Conservation (phyloP, 2,113 vertebrate species). For the Indicator maculatus region DNA sequence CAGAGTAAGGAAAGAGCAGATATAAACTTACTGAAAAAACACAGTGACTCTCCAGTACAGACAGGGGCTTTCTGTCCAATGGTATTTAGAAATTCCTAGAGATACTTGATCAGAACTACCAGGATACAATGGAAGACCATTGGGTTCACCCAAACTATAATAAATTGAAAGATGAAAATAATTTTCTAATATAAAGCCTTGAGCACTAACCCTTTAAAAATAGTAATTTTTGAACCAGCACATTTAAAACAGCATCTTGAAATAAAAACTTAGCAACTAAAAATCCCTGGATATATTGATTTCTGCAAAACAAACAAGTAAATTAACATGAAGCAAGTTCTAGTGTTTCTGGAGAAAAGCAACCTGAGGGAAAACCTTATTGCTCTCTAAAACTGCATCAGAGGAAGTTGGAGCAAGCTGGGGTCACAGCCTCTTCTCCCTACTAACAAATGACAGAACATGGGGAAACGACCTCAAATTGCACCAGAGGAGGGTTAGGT, state of each 20-base stretch:
- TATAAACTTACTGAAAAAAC: not conserved
- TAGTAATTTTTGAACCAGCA: not conserved
- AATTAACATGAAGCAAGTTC: not conserved
- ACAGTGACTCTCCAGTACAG: not conserved
- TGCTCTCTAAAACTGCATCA: no score
- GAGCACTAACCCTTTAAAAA: not conserved
- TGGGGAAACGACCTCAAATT: no score
- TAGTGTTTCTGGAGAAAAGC: not conserved
- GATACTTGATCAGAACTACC: not conserved
- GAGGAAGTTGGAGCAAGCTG: no score
- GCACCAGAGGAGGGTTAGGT: no score
- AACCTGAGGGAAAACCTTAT: no score
- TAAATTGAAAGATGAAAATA: not conserved
- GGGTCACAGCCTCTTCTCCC: no score
- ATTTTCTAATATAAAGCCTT: not conserved
- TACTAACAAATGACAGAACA: no score
- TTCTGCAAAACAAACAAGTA: not conserved
- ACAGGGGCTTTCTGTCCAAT: not conserved
- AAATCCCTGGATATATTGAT: not conserved
- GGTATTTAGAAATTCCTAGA: not conserved
- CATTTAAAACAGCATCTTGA: not conserved
- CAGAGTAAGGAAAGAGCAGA: conserved; percentile 2
- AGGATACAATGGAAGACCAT: not conserved
- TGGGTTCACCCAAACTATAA: not conserved
- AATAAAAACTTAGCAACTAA: not conserved